A percentile compares a stretch with the other conserved stretches of the same genome.
Conservation (phyloP, 2,888 invertebrate genomes). For the Rambutsinella grinnellia region DNA sequence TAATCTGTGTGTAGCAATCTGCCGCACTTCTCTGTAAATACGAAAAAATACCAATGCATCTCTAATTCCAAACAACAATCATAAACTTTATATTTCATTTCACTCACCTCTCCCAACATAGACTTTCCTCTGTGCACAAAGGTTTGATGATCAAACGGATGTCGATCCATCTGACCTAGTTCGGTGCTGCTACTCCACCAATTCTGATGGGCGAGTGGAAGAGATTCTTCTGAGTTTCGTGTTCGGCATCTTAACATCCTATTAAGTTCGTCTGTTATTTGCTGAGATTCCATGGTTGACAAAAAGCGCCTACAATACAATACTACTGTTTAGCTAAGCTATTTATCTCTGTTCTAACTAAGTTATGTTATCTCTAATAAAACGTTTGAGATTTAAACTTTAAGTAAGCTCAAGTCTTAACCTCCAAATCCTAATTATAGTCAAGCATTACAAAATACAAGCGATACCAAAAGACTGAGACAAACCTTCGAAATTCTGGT, state of each 20-base stretch:
- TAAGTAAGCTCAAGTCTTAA: too few species aligned
- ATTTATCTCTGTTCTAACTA: too few species aligned
- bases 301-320: slow-evolving; percentile 17
- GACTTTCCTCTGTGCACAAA: slow-evolving; percentile 24
- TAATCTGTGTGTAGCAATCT: slow-evolving; percentile 42
- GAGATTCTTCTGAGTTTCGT: slow-evolving; percentile 30
- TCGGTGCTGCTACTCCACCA: slow-evolving; percentile 42
- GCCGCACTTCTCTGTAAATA: slow-evolving; percentile 19
- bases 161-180: slow-evolving; percentile 30
- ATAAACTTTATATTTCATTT: too few species aligned
- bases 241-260: slow-evolving; percentile 16
- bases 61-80: too few species aligned
- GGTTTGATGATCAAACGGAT: slow-evolving; percentile 25
- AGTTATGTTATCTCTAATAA: background rate
- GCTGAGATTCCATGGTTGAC: slow-evolving; percentile 37
- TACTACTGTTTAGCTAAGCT: too few species aligned
- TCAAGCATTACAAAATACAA: too few species aligned
- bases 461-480: background rate
- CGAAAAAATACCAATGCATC: too few species aligned
- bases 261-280: slow-evolving; percentile 47
- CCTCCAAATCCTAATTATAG: too few species aligned
- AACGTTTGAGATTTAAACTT: too few species aligned
- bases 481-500: background rate
- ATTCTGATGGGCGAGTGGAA: slow-evolving; percentile 23
- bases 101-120: slow-evolving; percentile 20